These are phyloP conservation scores for Phainopepla nitens DNA, from an alignment of 2,113 vertebrate genomes.

Conservation along the genomic window DNA sequence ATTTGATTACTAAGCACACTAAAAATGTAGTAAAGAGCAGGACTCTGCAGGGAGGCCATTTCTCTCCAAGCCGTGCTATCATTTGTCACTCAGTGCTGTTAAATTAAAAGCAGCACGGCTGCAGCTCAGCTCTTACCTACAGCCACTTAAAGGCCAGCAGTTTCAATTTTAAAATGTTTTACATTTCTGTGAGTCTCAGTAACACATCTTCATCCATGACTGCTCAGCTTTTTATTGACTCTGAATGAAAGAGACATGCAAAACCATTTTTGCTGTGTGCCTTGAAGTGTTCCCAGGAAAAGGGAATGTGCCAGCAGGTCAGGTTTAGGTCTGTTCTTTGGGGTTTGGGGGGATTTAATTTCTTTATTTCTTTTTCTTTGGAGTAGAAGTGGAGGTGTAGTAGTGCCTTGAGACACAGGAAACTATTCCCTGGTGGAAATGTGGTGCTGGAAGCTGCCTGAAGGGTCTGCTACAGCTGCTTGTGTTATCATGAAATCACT, in stretches of 20 bases:
- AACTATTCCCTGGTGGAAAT: background rate
- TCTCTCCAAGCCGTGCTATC: background rate
- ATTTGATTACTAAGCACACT: conserved; percentile 21
- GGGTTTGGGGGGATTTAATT: background rate
- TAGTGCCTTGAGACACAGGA: background rate
- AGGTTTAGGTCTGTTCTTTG: background rate
- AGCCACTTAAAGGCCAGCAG: background rate
- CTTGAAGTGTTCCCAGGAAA: background rate
- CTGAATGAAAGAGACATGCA: background rate
- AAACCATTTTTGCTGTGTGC: background rate
- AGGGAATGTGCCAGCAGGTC: background rate
- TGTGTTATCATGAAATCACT: background rate
- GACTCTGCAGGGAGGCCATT: background rate
- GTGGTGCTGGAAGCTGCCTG: background rate
- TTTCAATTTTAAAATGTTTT: conserved; percentile 2
- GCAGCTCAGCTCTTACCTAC: background rate
- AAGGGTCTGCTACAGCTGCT: background rate
- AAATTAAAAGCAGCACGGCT: conserved; percentile 32
- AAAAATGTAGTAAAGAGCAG: background rate
- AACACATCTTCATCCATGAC: background rate
- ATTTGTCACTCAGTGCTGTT: conserved; percentile 22
- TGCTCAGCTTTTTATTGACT: background rate
- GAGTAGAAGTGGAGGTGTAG: background rate
- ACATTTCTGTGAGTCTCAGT: conserved; percentile 10
- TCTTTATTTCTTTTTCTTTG: background rate